Conservation (phyloP, 2,113 vertebrate genomes). For the Miniopterus natalensis region DNA sequence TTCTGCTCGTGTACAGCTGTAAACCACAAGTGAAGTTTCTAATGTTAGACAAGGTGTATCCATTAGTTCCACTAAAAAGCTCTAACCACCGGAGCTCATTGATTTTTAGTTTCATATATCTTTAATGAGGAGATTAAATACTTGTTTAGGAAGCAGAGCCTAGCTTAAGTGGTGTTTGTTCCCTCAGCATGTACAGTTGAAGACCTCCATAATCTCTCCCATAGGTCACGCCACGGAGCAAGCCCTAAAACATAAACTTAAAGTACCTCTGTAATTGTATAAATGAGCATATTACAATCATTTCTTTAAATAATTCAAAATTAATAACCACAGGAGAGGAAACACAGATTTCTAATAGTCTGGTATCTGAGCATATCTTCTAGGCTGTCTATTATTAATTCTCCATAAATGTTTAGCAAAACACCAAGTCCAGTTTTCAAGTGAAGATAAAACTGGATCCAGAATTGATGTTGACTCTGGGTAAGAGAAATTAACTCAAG, state of each 20-base stretch:
- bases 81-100: slow-evolving; percentile 94
- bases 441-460: background rate
- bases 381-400: background rate
- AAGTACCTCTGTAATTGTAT: slow-evolving; percentile 59
- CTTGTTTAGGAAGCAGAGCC: slow-evolving; percentile 97
- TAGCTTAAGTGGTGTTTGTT: slow-evolving; percentile 94
- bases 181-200: slow-evolving; percentile 88
- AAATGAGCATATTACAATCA: slow-evolving; percentile 45
- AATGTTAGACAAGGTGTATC: slow-evolving; percentile 96
- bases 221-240: slow-evolving; percentile 85
- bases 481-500: slow-evolving; percentile 9
- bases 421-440: background rate
- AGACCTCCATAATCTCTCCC: slow-evolving; percentile 91
- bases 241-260: slow-evolving; percentile 73
- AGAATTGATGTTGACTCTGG: background rate
- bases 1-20: slow-evolving; percentile 89
- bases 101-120: slow-evolving; percentile 99
- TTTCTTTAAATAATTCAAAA: slow-evolving; percentile 69
- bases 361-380: background rate
- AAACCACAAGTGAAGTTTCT: slow-evolving; percentile 93
- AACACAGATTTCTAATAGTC: background rate
- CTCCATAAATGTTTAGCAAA: slow-evolving; percentile 1
- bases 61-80: slow-evolving; percentile 94
- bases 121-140: slow-evolving; percentile 99
- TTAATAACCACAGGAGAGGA: slow-evolving; percentile 69